A percentile compares a stretch with the other conserved stretches of the same genome.
Conservation (phyloP, 2,797 vertebrate genomes). For the Amphiprion clarkii region DNA sequence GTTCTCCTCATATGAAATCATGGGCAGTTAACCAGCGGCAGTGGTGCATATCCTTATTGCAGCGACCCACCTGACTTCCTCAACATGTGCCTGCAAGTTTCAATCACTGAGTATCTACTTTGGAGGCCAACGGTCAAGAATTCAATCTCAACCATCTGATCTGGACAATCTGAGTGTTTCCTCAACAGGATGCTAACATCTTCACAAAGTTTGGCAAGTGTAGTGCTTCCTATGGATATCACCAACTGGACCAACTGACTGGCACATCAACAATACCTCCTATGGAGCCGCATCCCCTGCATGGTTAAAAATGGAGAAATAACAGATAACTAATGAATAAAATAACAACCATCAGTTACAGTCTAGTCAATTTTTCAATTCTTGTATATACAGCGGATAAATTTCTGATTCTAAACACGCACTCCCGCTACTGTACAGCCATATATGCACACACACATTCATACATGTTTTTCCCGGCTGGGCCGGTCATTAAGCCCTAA, state of each 20-base stretch:
- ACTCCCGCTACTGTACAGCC: not conserved
- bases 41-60: constrained; percentile 13
- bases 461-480: constrained; percentile 37
- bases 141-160: constrained; percentile 20
- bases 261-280: not conserved
- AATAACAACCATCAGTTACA: no score
- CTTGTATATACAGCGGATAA: not conserved
- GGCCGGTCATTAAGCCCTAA: constrained; percentile 75
- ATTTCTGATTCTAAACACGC: constrained; percentile 12
- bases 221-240: not conserved
- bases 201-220: not conserved
- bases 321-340: no score
- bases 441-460: constrained; percentile 31
- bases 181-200: not conserved
- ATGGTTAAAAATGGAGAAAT: not conserved
- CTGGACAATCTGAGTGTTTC: constrained; percentile 27
- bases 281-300: not conserved
- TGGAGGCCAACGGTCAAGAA: constrained; percentile 1
- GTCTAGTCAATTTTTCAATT: not conserved
- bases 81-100: not conserved
- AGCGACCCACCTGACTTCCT: constrained; percentile 12
- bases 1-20: constrained; percentile 27
- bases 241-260: no score
- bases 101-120: not conserved
- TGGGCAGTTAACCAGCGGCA: constrained; percentile 10